Base-by-base conservation (phyloP, 2,888 invertebrate species). In the Ypsolopha sequella region DNA sequence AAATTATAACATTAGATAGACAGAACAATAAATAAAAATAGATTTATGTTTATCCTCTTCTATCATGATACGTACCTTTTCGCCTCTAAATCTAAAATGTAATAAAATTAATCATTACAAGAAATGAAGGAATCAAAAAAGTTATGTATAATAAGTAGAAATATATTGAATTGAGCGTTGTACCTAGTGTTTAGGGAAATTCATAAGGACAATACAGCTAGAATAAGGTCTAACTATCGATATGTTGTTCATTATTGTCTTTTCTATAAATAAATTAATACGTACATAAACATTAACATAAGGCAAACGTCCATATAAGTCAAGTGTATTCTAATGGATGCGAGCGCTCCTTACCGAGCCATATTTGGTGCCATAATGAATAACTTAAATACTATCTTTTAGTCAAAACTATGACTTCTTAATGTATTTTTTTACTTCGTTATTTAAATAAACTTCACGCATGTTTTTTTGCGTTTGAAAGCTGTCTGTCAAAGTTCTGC, bases 141-240 rank as follows among this genome's bases (percentile, higher is more conserved):
- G 36, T 36, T 36, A 47, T 36, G 36, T 47, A 24, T 36, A 36
- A 36, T 13, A 36, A 35, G 47, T 38, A 35, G n/a, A 47, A 38
- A 47, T 36, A n/a, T 35, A 47, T 7, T 13, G 10, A 52, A 35
- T 48, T 47, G 48, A 49, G 35, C 35, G 41, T 52, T 41, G 49
- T 45, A 34, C 43, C 61, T 62, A 68, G 66, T 65, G 62, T 66
- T 70, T 66, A 68, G 65, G 55, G 58, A 61, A 61, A 65, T 58
- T 56, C 52, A 58, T 66, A 65, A 61, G 65, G 72, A 75, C 71
- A 73, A 73, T 69, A 67, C 66, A 60, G 61, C 60, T 65, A 51
- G 45, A 24, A 8, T 45, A 47, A 47, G 36, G 36, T 13, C 11
- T 47, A 36, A 7, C 36, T 36, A 36, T 47, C 43, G 8, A 14